Percentiles rank a stretch among this genome's conserved stretches.
Evolutionary conservation across 2,888 invertebrate genomes (phyloP).

Genomic region (Iphiclides podalirius): DNA sequence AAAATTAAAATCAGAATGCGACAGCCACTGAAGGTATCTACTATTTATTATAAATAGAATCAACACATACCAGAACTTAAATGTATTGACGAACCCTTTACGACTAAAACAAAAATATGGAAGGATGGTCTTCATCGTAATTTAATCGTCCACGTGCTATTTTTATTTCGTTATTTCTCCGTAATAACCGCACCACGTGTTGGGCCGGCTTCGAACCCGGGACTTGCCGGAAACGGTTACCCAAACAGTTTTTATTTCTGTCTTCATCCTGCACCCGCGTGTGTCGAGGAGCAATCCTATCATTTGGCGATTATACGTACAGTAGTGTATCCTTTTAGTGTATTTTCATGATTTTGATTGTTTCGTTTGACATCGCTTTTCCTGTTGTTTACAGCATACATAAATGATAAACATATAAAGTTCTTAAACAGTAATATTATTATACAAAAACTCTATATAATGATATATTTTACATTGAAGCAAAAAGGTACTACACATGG

Average conservation of each 20-base stretch:
- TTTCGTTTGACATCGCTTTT: too few relatives aligned
- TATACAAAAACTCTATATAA: too few relatives aligned
- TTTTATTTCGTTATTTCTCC: constrained; percentile 71
- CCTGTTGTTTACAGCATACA: too few relatives aligned
- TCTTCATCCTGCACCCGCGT: constrained; percentile 58
- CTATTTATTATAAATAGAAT: not conserved
- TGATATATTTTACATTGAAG: too few relatives aligned
- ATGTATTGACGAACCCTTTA: constrained; percentile 10
- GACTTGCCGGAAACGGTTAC: constrained; percentile 72
- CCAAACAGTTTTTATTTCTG: constrained; percentile 79
- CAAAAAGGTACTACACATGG: too few relatives aligned
- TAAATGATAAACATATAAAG: too few relatives aligned
- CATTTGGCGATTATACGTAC: constrained; percentile 3
- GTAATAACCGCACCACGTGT: constrained; percentile 71
- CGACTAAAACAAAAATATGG: constrained; percentile 8
- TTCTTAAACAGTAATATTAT: too few relatives aligned
- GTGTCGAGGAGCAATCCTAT: constrained; percentile 1
- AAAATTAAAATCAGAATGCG: not conserved
- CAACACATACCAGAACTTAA: constrained; percentile 5
- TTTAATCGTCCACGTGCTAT: constrained; percentile 64
- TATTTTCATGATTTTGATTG: too few relatives aligned
- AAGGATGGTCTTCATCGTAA: constrained; percentile 39
- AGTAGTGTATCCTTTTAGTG: not conserved
- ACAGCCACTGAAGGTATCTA: not conserved
- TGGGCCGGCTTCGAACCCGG: constrained; percentile 54